Conservation (phyloP, 35 echinoderm and acorn worm species). For the Stichopus chloronotus region DNA sequence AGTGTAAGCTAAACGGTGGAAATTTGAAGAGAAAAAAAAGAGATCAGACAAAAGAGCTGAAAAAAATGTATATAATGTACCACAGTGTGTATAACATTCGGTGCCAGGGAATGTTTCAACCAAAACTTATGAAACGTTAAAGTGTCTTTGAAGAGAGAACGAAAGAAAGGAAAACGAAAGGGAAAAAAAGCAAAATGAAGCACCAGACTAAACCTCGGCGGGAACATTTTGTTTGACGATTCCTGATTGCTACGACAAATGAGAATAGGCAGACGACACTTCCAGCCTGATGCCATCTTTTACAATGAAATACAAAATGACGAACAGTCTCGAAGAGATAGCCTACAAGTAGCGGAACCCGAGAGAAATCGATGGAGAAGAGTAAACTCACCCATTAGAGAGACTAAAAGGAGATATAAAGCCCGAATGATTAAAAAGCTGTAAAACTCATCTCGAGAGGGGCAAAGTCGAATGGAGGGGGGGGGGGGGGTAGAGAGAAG, state of each 20-base stretch:
- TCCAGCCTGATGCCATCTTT: not conserved
- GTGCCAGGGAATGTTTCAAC: too few relatives aligned
- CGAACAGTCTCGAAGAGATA: not conserved
- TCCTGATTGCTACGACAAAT: not conserved
- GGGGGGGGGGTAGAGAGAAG: conserved; percentile 9
- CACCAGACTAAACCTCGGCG: too few relatives aligned
- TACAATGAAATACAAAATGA: not conserved
- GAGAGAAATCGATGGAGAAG: not conserved
- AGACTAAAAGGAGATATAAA: not conserved
- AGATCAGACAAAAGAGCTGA: too few relatives aligned
- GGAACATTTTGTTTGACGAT: too few relatives aligned
- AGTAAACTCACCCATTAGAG: not conserved
- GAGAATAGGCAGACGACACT: not conserved
- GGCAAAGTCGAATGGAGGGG: conserved; percentile 36
- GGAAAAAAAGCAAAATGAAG: too few relatives aligned
- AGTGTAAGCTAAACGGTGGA: too few relatives aligned
- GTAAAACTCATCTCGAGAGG: conserved; percentile 28
- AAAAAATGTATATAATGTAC: too few relatives aligned
- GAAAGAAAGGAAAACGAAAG: too few relatives aligned
- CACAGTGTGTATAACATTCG: too few relatives aligned
- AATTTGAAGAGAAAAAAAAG: too few relatives aligned
- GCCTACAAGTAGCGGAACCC: not conserved
- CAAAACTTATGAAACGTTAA: too few relatives aligned
- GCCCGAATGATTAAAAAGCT: conserved; percentile 34
- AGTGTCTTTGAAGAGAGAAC: too few relatives aligned